These are phyloP conservation scores for Limenitis camilla DNA, from an alignment of 2,888 invertebrate species.

Conservation along the genomic window DNA sequence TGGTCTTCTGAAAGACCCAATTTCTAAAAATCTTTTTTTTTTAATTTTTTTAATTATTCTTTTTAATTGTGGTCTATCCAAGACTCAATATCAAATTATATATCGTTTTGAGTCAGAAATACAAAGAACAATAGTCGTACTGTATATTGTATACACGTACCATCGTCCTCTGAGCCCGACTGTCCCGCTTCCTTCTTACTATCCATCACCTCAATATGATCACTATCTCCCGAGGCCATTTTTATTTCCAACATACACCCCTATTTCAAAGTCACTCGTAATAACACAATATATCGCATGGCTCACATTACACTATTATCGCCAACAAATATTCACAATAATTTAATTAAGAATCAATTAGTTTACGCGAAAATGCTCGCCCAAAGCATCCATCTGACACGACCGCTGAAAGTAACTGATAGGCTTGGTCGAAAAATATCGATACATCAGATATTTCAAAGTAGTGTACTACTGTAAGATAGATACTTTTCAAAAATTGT, in stretches of 20 bases:
- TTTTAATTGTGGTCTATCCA: too few relatives aligned
- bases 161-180: slow-evolving; percentile 76
- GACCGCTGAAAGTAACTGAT: slow-evolving; percentile 63
- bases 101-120: too few relatives aligned
- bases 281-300: slow-evolving; percentile 61
- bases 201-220: slow-evolving; percentile 85
- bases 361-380: slow-evolving; percentile 66
- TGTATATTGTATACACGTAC: slow-evolving; percentile 44
- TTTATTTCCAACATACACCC: slow-evolving; percentile 66
- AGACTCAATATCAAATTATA: too few relatives aligned
- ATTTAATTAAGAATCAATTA: slow-evolving; percentile 73
- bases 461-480: not conserved
- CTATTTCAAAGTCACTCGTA: slow-evolving; percentile 59
- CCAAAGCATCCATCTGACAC: slow-evolving; percentile 67
- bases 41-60: not conserved
- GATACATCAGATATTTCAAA: not conserved
- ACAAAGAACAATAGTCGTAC: too few relatives aligned
- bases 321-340: slow-evolving; percentile 64
- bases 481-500: too few relatives aligned
- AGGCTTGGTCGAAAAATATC: slow-evolving; percentile 33
- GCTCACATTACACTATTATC: slow-evolving; percentile 64
- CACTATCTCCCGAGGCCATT: slow-evolving; percentile 91
- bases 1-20: too few relatives aligned
- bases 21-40: too few relatives aligned
- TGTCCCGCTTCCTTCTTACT: slow-evolving; percentile 76